phyloP scores from a whole-genome alignment of 2,888 invertebrate genomes.

The Leptopterna dolabrata region DNA sequence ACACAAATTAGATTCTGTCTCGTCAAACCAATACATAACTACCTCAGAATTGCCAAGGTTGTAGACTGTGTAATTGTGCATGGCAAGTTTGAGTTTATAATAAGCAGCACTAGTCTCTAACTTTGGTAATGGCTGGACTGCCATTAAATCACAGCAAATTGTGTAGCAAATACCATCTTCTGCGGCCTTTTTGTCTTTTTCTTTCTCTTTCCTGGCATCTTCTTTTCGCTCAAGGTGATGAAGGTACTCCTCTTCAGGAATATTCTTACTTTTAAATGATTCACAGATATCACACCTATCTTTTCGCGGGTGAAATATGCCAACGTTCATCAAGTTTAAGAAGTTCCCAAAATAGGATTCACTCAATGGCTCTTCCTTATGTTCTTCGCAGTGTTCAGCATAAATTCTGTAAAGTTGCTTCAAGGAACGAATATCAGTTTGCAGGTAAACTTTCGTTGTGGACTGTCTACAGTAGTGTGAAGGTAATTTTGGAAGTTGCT shows the following conservation, averaged over 20 bases:
- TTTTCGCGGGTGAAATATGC: background rate
- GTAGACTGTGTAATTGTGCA: too few species aligned
- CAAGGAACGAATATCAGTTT: background rate
- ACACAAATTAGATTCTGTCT: too few species aligned
- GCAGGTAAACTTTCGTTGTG: background rate
- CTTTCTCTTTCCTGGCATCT: conserved; percentile 30
- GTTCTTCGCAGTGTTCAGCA: background rate
- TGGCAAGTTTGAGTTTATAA: too few species aligned
- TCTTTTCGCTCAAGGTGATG: conserved; percentile 11
- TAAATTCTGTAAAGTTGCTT: background rate
- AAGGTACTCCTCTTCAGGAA: conserved; percentile 26
- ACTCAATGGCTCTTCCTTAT: background rate
- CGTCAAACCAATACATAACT: too few species aligned
- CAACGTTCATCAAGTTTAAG: background rate
- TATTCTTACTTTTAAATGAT: conserved; percentile 16
- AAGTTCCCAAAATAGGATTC: background rate
- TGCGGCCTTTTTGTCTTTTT: conserved; percentile 16
- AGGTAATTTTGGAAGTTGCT: background rate
- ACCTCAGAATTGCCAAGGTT: too few species aligned
- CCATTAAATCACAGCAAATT: conserved; percentile 47
- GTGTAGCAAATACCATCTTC: background rate
- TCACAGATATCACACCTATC: conserved; percentile 49
- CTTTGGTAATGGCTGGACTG: too few species aligned
- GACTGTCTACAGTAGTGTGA: conserved; percentile 9
- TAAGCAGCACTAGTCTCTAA: too few species aligned